Base-by-base conservation (phyloP, 2,113 vertebrate genomes). In the Nothoprocta perdicaria region DNA sequence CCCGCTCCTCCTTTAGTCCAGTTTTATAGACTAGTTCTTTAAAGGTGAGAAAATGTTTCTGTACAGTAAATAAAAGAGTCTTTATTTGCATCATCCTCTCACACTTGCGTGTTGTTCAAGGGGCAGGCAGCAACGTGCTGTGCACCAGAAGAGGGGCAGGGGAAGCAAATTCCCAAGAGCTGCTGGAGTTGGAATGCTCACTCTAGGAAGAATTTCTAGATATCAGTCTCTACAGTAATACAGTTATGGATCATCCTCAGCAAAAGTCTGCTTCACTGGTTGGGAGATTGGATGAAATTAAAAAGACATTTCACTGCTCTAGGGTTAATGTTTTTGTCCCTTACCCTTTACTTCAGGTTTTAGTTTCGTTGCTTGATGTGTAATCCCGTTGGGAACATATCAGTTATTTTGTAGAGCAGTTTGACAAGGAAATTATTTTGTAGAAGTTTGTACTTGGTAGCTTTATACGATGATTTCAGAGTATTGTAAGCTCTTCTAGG, bases 41-140 rank as follows among this genome's bases (percentile, higher is more conserved):
- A 8, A 88, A 50, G 33, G 21, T 19, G 8, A 52, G 50, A 58
- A 45, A 21, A 71, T 8, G 13, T 18, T 62, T 84, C 41, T 31
- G 35, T 84, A 16, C 46, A 1, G 0, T 45, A 45, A 62, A 7
- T 27, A 43, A 9, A 76, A 45, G 57, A 92, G 7, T 33, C 31
- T 76, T 33, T 55, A 31, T 58, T 38, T 12, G 24, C 23, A 27
- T 40, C 13, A 27, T 6, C 21, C 43, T 73, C 11, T 58, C 45
- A 38, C 22, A n/a, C 2, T 0, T 50, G 41, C 80, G 4, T 58
- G 33, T 26, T 33, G 0, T 35, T 27, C 43, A 38, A 9, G 67
- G 45, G 26, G 43, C 40, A 3, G 2, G 21, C n/a, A 67, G 12
- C 62, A 57, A 5, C 0, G 0, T 58, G 14, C 19, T 27, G 67